Evolutionary conservation across 2,113 vertebrate genomes (phyloP).

Genomic region (Romanogobio albipinnatus): DNA sequence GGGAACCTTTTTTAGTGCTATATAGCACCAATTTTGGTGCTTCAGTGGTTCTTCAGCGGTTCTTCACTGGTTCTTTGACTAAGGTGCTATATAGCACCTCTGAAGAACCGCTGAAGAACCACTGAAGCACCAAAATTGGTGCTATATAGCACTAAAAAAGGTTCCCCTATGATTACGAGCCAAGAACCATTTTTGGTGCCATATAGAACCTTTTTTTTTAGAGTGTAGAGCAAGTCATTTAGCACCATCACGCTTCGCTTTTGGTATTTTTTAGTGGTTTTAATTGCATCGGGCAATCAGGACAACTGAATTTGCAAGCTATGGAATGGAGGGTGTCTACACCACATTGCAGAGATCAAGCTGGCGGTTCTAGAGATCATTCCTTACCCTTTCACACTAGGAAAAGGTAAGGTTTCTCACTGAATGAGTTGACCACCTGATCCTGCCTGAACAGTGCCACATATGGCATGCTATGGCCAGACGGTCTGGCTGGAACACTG

Average conservation of each 20-base stretch:
- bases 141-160: no score
- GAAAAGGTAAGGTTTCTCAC: background rate
- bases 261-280: constrained; percentile 15
- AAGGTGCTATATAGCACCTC: no score
- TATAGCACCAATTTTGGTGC: no score
- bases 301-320: constrained; percentile 4
- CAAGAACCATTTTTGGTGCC: no score
- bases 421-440: constrained; percentile 42
- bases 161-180: no score
- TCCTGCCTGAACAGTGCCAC: constrained; percentile 67
- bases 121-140: no score
- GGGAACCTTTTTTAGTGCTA: no score
- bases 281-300: constrained; percentile 6
- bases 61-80: no score
- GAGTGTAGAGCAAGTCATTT: constrained; percentile 5
- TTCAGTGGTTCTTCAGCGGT: no score
- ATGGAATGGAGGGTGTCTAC: background rate
- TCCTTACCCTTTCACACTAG: constrained; percentile 9
- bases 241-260: background rate
- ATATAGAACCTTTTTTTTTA: no score
- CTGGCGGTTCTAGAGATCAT: constrained; percentile 1
- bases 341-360: background rate
- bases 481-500: constrained; percentile 61
- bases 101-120: no score
- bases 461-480: constrained; percentile 71